Conservation (phyloP, 2,113 vertebrate genomes). For the Halcyon senegalensis region DNA sequence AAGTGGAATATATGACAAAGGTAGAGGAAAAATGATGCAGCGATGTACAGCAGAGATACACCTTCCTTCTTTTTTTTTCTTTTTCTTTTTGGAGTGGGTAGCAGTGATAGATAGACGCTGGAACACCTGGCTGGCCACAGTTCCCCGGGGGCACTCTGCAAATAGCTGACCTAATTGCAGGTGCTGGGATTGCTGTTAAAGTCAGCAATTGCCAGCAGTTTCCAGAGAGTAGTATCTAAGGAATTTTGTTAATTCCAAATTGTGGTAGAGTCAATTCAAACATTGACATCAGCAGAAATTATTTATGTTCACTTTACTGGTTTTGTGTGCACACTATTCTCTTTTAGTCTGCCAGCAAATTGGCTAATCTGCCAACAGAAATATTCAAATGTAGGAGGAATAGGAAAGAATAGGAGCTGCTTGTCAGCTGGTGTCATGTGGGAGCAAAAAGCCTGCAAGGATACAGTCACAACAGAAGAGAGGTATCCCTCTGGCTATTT, state of each 20-base stretch:
- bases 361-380: not conserved
- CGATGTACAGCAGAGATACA: not conserved
- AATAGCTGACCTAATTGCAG: constrained; percentile 61
- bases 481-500: not conserved
- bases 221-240: not conserved
- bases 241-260: not conserved
- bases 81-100: not conserved
- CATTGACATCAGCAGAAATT: not conserved
- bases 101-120: not conserved
- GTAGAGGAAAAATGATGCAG: not conserved
- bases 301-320: not conserved
- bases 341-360: not conserved
- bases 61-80: rapidly evolving
- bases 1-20: not conserved
- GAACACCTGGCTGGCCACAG: constrained; percentile 26
- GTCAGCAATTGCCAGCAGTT: not conserved
- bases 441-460: not conserved
- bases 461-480: not conserved
- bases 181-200: not conserved
- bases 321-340: not conserved
- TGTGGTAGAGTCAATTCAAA: not conserved
- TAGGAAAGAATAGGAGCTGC: not conserved
- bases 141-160: not conserved
- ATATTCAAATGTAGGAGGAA: not conserved
- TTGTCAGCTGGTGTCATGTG: not conserved